Conservation (phyloP, 2,113 vertebrate species). For the Nothoprocta pentlandii region DNA sequence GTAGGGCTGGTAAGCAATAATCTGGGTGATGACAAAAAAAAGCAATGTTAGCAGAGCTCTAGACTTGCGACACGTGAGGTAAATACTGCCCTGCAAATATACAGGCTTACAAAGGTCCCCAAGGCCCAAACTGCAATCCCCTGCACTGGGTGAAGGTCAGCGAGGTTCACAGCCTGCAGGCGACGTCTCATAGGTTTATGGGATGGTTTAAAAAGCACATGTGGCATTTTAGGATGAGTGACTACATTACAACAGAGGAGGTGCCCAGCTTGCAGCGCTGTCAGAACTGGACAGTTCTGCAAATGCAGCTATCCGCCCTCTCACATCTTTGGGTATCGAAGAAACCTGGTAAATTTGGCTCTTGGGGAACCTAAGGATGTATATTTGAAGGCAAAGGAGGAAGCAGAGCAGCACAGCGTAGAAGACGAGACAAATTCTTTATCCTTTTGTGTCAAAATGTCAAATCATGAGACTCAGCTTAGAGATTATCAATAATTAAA, state of each 20-base stretch:
- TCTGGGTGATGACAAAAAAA: slow-evolving; percentile 77
- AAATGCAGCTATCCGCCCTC: neutral
- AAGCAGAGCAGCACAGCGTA: fast-evolving
- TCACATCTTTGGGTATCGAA: neutral
- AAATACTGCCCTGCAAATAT: fast-evolving
- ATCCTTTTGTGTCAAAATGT: neutral
- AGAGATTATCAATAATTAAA: neutral
- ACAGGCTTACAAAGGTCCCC: neutral
- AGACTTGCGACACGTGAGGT: neutral
- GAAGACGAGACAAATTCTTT: neutral
- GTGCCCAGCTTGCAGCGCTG: neutral
- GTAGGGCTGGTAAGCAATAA: slow-evolving; percentile 97
- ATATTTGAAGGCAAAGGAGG: neutral
- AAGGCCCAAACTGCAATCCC: neutral
- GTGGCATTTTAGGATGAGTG: neutral
- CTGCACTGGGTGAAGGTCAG: neutral
- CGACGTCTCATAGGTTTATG: no score
- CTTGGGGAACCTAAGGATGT: neutral
- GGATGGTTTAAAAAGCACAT: neutral
- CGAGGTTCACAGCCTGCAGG: neutral
- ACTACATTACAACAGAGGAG: neutral
- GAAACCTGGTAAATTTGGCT: neutral
- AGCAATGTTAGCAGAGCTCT: neutral
- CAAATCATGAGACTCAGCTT: neutral
- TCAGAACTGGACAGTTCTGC: neutral